A percentile compares a stretch with the other conserved stretches of the same genome.
Evolutionary conservation across 2,888 invertebrate genomes (phyloP).

Genomic region (Pinctada fucata): DNA sequence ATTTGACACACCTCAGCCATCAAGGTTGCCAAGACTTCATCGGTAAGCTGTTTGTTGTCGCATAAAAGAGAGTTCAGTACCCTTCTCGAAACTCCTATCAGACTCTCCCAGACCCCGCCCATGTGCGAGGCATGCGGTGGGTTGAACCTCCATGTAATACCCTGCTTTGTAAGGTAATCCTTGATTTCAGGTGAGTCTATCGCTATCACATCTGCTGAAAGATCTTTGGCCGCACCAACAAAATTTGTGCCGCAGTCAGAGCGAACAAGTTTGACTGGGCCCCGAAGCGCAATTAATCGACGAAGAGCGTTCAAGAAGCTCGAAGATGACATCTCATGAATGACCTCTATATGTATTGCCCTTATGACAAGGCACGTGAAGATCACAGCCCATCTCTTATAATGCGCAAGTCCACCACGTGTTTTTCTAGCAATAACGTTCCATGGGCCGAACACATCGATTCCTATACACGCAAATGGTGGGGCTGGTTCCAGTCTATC

Average conservation of each 20-base stretch:
- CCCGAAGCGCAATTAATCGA: constrained; percentile 34
- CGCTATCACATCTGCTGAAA: constrained; percentile 9
- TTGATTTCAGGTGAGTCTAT: constrained; percentile 21
- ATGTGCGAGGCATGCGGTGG: constrained; percentile 31
- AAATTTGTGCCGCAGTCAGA: constrained; percentile 44
- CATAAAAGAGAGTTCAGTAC: constrained; percentile 5
- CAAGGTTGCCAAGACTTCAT: constrained; percentile 37
- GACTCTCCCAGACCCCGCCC: constrained; percentile 15
- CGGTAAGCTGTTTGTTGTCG: constrained; percentile 17
- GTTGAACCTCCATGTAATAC: constrained; percentile 26
- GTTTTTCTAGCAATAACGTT: constrained; percentile 26
- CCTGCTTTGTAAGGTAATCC: constrained; percentile 4
- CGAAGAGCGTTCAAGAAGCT: constrained; percentile 36
- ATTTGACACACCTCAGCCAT: constrained; percentile 43
- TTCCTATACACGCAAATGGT: constrained; percentile 44
- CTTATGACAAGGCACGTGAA: constrained; percentile 40
- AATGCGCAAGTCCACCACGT: constrained; percentile 27
- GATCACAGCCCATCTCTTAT: constrained; percentile 46
- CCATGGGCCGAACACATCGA: constrained; percentile 45
- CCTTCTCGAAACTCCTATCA: constrained; percentile 9
- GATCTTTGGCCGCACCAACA: constrained; percentile 27
- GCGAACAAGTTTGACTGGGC: constrained; percentile 24
- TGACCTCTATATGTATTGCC: constrained; percentile 44
- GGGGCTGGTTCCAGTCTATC: constrained; percentile 32
- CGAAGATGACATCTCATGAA: constrained; percentile 39